phyloP scores from a whole-genome alignment of 2,888 invertebrate species.

The Prosapia bicincta region DNA sequence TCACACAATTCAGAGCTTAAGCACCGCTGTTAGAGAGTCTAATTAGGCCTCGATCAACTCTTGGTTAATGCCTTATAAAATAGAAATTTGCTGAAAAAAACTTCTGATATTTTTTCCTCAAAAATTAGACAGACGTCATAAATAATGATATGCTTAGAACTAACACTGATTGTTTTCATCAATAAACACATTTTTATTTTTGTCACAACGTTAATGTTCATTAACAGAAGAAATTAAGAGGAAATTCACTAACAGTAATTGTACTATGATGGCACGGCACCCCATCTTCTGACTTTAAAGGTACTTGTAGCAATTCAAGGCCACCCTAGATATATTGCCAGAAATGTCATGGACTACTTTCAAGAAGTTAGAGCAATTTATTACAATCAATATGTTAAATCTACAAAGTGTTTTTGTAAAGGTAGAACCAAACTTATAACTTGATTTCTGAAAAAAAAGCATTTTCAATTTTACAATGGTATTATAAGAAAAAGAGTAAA shows the following conservation, averaged over 20 bases:
- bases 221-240: not conserved
- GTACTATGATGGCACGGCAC: conserved; percentile 8
- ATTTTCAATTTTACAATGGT: no score
- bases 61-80: not conserved
- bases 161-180: not conserved
- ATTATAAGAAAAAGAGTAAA: no score
- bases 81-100: not conserved
- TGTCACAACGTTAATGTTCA: not conserved
- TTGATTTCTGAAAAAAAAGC: not conserved
- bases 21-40: not conserved
- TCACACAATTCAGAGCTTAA: not conserved
- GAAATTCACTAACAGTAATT: conserved; percentile 12
- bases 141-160: not conserved
- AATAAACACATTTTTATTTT: not conserved
- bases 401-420: not conserved
- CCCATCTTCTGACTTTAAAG: not conserved
- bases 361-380: not conserved
- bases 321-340: not conserved
- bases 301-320: not conserved
- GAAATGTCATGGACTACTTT: not conserved
- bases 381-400: not conserved
- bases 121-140: not conserved
- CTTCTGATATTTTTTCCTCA: not conserved
- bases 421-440: not conserved
- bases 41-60: not conserved